These are phyloP conservation scores for Troides aeacus DNA, from an alignment of 2,888 invertebrate genomes.

Conservation along the genomic window DNA sequence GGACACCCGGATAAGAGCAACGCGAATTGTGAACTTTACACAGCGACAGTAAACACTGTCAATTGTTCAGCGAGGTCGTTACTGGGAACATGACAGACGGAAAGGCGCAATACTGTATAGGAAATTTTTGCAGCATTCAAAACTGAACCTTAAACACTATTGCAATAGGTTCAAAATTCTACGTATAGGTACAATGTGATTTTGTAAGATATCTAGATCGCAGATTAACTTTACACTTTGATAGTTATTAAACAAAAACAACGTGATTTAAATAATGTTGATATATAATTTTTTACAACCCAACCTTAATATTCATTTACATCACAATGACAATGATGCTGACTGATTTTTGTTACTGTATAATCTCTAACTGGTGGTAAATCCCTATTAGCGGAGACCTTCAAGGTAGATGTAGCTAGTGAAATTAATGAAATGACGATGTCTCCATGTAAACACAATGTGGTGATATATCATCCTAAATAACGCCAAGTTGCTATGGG, in stretches of 20 bases:
- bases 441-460: too few relatives aligned
- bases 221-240: not conserved
- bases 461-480: too few relatives aligned
- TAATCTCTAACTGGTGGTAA: too few relatives aligned
- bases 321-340: too few relatives aligned
- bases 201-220: slow-evolving; percentile 1
- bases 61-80: slow-evolving; percentile 32
- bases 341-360: too few relatives aligned
- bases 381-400: too few relatives aligned
- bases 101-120: slow-evolving; percentile 29
- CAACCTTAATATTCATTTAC: too few relatives aligned
- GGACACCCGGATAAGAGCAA: slow-evolving; percentile 19
- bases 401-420: too few relatives aligned
- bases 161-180: not conserved
- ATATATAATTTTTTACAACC: too few relatives aligned
- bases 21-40: slow-evolving; percentile 32
- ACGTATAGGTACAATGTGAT: not conserved
- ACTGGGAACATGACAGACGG: slow-evolving; percentile 27
- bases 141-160: not conserved
- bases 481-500: too few relatives aligned
- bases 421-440: too few relatives aligned
- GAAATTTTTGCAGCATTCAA: not conserved
- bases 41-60: slow-evolving; percentile 20
- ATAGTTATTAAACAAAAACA: slow-evolving; percentile 2
- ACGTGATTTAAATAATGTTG: not conserved